phyloP scores from a whole-genome alignment of 2,113 vertebrate species.

The Steatornis caripensis region DNA sequence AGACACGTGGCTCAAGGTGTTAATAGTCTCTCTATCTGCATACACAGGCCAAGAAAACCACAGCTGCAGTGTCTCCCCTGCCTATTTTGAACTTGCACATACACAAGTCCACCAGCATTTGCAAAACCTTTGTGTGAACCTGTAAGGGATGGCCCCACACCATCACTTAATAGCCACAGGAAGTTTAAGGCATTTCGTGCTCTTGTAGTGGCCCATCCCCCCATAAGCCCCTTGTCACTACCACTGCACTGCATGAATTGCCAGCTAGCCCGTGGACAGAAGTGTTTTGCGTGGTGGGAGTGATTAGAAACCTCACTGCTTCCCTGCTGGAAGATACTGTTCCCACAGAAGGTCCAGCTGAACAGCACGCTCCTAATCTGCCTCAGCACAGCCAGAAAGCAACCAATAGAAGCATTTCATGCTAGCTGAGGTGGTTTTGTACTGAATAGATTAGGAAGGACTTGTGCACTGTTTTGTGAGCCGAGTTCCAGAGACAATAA shows the following conservation, averaged over 20 bases:
- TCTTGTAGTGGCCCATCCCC: background rate
- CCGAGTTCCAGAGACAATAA: background rate
- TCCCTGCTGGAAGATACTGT: background rate
- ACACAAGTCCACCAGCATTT: background rate
- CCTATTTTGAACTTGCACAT: background rate
- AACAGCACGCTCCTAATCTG: background rate
- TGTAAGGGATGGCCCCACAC: background rate
- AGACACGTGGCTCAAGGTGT: background rate
- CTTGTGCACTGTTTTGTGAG: background rate
- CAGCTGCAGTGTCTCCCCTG: background rate
- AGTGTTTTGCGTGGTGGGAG: rapidly evolving
- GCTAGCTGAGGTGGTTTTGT: background rate
- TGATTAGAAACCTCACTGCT: background rate
- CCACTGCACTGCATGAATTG: background rate
- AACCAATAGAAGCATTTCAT: background rate
- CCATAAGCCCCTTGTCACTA: background rate
- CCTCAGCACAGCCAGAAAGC: background rate
- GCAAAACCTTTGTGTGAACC: background rate
- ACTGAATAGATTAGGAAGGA: background rate
- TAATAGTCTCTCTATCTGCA: rapidly evolving
- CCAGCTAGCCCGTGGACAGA: background rate
- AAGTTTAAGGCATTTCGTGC: background rate
- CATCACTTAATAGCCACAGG: background rate
- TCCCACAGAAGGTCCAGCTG: background rate
- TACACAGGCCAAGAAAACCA: background rate